Base-by-base conservation (phyloP, 1,140 invertebrate genomes). In the Colletes gigas region DNA sequence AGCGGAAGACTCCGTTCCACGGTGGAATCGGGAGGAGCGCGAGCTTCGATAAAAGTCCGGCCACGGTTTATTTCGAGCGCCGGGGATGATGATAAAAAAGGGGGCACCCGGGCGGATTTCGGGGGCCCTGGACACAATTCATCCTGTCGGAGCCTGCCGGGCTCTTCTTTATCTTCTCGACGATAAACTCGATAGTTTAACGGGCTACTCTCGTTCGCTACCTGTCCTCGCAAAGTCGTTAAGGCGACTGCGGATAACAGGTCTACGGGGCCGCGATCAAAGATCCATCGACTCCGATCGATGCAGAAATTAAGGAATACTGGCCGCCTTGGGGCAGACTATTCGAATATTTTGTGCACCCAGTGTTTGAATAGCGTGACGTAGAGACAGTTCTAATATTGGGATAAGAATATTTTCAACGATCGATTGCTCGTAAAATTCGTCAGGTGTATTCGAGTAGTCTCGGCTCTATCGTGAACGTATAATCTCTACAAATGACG, bases 131-230 rank as follows among this genome's bases (percentile, higher is more conserved):
- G 47, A 12, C 52, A 65, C 66, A 73, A 79, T 57, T 86, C 77
- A 85, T 85, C 21, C 82, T 65, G 55, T 50, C 69, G 50, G 47
- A 55, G 39, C 3, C 12, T 30, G 50, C 21, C 47, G 67, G 67
- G 59, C n/a, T 30, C 30, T 30, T 30, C 30, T 91, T 91, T 91
- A 90, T 77, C 79, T 85, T 74, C 81, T 79, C 66, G 69, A 71
- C 88, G 84, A 91, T 91, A 91, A 91, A 90, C 82, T 89, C 82
- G 87, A 89, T 87, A 91, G 86, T 90, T 91, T 90, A 91, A 89
- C 83, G 79, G 75, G 30, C 19, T 71, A 79, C 67, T 80, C 74
- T 74, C 57, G 60, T 59, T 83, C 83, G 83, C 84, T 89, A 87
- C 85, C 83, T 88, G 84, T 86, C 84, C 67, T 57, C 63, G 80